Conservation (phyloP, 2,888 invertebrate genomes). For the Mesopsocus fuscifrons region DNA sequence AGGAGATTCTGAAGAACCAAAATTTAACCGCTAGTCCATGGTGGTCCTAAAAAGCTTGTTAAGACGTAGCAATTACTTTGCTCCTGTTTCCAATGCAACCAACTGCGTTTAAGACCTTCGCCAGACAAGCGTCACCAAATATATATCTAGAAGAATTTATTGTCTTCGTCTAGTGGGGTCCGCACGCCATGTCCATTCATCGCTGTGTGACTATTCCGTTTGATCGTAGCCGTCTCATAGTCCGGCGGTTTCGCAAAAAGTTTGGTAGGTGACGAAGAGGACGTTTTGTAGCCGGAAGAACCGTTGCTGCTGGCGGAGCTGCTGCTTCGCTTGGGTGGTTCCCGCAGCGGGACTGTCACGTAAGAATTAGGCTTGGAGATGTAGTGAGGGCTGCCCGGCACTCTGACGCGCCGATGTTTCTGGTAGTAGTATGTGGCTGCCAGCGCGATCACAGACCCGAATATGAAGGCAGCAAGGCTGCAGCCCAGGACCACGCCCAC, state of each 20-base stretch:
- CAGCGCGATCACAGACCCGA: conserved; percentile 26
- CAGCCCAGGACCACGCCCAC: conserved; percentile 30
- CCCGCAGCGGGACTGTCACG: conserved; percentile 62
- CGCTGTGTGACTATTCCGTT: conserved; percentile 48
- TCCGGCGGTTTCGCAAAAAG: conserved; percentile 51
- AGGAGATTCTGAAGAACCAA: too few relatives aligned
- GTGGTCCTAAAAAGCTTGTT: too few relatives aligned
- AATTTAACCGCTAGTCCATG: too few relatives aligned
- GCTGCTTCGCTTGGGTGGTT: conserved; percentile 24
- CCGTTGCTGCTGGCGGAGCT: conserved; percentile 17
- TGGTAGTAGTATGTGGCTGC: conserved; percentile 29
- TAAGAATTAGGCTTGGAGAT: conserved; percentile 70
- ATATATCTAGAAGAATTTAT: conserved; percentile 40
- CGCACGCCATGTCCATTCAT: conserved; percentile 37
- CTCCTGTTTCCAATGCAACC: too few relatives aligned
- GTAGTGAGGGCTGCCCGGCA: conserved; percentile 63
- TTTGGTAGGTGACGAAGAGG: conserved; percentile 34
- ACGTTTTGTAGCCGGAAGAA: conserved; percentile 26
- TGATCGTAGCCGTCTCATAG: conserved; percentile 57
- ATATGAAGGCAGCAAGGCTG: conserved; percentile 27
- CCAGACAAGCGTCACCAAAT: too few relatives aligned
- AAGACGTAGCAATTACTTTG: too few relatives aligned
- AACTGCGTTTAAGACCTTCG: too few relatives aligned
- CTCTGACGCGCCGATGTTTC: conserved; percentile 31
- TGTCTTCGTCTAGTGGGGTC: conserved; percentile 39